A percentile compares a stretch with the other conserved stretches of the same genome.
Evolutionary conservation across 2,113 vertebrate genomes (phyloP).

Genomic region (Edolisoma coerulescens): DNA sequence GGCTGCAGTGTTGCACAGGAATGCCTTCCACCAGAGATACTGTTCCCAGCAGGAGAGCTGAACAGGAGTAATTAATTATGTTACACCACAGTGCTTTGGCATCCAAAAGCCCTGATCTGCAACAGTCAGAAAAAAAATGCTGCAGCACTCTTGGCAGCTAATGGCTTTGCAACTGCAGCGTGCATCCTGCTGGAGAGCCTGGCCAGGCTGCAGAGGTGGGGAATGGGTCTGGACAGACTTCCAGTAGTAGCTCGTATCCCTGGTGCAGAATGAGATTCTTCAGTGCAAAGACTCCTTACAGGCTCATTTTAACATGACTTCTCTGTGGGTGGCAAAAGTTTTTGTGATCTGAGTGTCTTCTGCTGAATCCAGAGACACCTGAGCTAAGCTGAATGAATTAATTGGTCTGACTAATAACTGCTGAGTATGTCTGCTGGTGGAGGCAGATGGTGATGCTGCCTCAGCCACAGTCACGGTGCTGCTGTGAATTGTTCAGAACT

Average conservation of each 20-base stretch:
- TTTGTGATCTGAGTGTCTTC: not conserved
- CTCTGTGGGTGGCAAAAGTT: not conserved
- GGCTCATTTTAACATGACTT: not conserved
- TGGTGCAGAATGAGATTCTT: not conserved
- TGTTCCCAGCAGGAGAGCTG: not conserved
- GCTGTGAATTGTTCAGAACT: not conserved
- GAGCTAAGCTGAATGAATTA: not conserved
- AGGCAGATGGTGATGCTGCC: not conserved
- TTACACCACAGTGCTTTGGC: not conserved
- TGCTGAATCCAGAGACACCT: not conserved
- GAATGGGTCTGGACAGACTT: not conserved
- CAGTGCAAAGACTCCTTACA: not conserved
- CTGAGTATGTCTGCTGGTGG: not conserved
- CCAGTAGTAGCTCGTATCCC: not conserved
- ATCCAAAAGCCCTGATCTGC: not conserved
- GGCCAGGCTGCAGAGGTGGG: not conserved
- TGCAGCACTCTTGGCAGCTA: not conserved
- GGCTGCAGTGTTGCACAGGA: not conserved
- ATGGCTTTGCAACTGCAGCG: not conserved
- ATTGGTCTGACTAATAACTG: not conserved
- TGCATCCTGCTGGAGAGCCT: not conserved
- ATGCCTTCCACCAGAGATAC: not conserved
- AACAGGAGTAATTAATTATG: not conserved
- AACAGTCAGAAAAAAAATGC: not conserved
- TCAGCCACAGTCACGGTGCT: not conserved